Evolutionary conservation across 2,888 invertebrate species (phyloP).

Genomic region (Latrodectus elegans): DNA sequence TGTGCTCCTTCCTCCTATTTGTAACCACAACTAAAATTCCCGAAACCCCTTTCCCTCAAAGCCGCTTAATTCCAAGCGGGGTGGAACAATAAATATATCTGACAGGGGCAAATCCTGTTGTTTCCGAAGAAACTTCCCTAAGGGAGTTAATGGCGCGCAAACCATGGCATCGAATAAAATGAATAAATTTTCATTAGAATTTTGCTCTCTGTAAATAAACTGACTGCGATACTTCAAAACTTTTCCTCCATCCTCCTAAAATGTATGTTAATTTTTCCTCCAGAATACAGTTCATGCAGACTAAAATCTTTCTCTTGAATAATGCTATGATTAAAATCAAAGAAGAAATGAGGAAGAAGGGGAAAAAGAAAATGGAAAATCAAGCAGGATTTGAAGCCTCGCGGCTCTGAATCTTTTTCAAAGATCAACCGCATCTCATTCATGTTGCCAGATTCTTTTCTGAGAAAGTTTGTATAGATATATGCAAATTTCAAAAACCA

Average conservation of each 20-base stretch:
- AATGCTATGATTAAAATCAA: constrained; percentile 41
- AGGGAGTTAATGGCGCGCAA: constrained; percentile 6
- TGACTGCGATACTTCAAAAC: constrained; percentile 42
- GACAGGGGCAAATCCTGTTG: background rate
- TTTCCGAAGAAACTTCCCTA: background rate
- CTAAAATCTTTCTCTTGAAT: constrained; percentile 8
- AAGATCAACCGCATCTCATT: constrained; percentile 50
- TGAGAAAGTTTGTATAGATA: constrained; percentile 34
- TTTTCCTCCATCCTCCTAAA: constrained; percentile 1
- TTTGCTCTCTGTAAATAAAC: constrained; percentile 45
- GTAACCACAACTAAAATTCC: no score
- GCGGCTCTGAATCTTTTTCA: constrained; percentile 39
- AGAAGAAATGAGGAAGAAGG: constrained; percentile 16
- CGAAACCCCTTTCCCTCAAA: no score
- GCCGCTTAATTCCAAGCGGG: background rate
- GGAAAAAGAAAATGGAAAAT: constrained; percentile 14
- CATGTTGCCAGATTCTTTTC: constrained; percentile 37
- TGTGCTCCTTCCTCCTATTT: no score
- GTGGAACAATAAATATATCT: background rate
- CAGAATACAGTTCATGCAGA: constrained; percentile 12
- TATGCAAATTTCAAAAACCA: constrained; percentile 35
- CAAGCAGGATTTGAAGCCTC: constrained; percentile 45
- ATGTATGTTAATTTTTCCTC: constrained; percentile 58
- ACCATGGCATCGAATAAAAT: constrained; percentile 20
- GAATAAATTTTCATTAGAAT: constrained; percentile 64